Percentiles rank a stretch among this genome's conserved stretches.
phyloP scores from a whole-genome alignment of 2,888 invertebrate species.

The Bellardia pandia region DNA sequence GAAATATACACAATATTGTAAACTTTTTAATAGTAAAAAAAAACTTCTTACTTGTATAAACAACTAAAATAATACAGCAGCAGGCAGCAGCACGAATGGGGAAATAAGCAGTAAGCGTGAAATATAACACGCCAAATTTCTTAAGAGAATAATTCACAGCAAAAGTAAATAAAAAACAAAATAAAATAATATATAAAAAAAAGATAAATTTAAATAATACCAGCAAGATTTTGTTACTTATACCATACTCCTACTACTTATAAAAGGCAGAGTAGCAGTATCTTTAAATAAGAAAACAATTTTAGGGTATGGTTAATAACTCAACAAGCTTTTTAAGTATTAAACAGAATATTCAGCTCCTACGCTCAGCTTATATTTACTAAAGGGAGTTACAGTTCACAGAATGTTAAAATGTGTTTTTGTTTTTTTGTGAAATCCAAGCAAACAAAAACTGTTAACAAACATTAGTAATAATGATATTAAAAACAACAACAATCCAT shows the following conservation, averaged over 20 bases:
- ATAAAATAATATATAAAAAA: neutral
- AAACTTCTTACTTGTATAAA: neutral
- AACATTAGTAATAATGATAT: constrained; percentile 48
- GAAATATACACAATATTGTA: constrained; percentile 28
- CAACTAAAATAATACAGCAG: constrained; percentile 36
- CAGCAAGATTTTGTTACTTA: neutral
- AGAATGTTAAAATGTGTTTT: constrained; percentile 14
- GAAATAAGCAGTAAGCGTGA: constrained; percentile 22
- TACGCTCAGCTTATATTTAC: neutral
- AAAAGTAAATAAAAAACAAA: neutral
- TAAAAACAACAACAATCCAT: constrained; percentile 39
- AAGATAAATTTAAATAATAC: neutral
- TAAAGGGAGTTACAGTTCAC: constrained; percentile 14
- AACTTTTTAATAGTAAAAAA: constrained; percentile 19
- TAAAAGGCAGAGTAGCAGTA: neutral
- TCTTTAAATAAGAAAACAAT: neutral
- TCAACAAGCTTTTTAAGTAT: constrained; percentile 37
- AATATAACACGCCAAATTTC: constrained; percentile 31
- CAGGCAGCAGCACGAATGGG: neutral
- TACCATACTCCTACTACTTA: neutral
- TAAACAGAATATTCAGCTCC: neutral
- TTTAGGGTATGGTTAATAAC: constrained; percentile 39
- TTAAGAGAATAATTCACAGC: neutral
- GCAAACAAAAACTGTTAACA: constrained; percentile 25
- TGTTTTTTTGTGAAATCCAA: neutral